Evolutionary conservation across 2,888 invertebrate species (phyloP).

Genomic region (Trissonchulus sp.): DNA sequence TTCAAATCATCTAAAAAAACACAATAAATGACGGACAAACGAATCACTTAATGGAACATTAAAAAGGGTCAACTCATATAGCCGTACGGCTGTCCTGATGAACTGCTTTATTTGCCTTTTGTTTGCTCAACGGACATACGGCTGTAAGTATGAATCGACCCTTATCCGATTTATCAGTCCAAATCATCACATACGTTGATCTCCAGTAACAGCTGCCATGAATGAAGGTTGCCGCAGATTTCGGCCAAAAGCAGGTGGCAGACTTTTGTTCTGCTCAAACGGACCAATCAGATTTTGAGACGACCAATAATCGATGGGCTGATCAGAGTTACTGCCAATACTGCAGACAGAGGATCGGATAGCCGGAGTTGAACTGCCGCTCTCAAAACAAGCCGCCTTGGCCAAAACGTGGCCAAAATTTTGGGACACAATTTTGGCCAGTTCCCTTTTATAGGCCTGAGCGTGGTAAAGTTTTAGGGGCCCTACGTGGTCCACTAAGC

Average conservation of each 20-base stretch:
- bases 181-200: neutral
- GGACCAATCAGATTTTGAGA: neutral
- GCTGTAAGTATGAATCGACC: too few relatives aligned
- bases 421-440: conserved; percentile 24
- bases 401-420: conserved; percentile 25
- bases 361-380: neutral
- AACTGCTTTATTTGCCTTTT: too few relatives aligned
- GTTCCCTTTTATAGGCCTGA: conserved; percentile 32
- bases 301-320: neutral
- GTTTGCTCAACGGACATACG: too few relatives aligned
- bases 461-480: conserved; percentile 34
- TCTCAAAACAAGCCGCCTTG: conserved; percentile 29
- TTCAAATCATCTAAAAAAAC: too few relatives aligned
- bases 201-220: neutral
- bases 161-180: too few relatives aligned
- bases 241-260: neutral
- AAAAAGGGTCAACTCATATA: too few relatives aligned
- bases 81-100: too few relatives aligned
- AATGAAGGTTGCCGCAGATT: neutral
- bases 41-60: too few relatives aligned
- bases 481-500: conserved; percentile 25
- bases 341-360: neutral
- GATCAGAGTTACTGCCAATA: neutral
- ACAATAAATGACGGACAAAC: too few relatives aligned
- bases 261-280: neutral